These are phyloP conservation scores for Himalopsyche tibetana DNA, from an alignment of 2,888 invertebrate genomes.

Conservation along the genomic window DNA sequence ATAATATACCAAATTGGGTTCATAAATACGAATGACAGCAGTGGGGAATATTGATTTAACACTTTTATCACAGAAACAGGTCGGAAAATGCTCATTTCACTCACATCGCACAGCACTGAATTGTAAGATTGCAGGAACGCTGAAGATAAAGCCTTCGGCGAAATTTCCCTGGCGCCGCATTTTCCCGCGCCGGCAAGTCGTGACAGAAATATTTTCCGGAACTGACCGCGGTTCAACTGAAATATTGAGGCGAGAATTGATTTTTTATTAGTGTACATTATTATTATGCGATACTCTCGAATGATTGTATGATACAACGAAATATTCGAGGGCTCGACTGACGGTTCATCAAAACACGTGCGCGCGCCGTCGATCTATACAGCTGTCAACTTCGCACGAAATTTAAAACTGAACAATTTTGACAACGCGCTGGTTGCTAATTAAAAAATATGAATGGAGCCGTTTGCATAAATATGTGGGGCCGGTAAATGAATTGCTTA, in stretches of 20 bases:
- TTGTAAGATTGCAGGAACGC: slow-evolving; percentile 46
- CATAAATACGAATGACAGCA: neutral
- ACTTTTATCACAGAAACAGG: slow-evolving; percentile 48
- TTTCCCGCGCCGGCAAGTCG: slow-evolving; percentile 41
- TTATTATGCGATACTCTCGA: slow-evolving; percentile 24
- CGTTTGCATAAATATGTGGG: neutral
- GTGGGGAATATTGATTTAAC: neutral
- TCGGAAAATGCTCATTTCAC: slow-evolving; percentile 26
- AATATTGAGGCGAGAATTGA: slow-evolving; percentile 47
- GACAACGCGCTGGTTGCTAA: neutral
- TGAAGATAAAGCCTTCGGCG: slow-evolving; percentile 37
- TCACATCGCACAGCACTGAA: slow-evolving; percentile 46
- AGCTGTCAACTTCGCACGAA: slow-evolving; percentile 46
- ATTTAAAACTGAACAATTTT: slow-evolving; percentile 46
- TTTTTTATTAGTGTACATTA: slow-evolving; percentile 50
- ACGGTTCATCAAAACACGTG: slow-evolving; percentile 47
- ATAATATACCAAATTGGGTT: neutral
- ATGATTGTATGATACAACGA: slow-evolving; percentile 3
- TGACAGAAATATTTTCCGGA: slow-evolving; percentile 47
- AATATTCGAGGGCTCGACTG: slow-evolving; percentile 27
- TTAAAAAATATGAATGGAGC: slow-evolving; percentile 1
- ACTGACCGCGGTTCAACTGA: slow-evolving; percentile 14
- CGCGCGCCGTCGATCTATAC: slow-evolving; percentile 63
- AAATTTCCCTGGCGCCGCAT: slow-evolving; percentile 28
- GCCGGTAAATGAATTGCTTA: too few species aligned